phyloP scores from a whole-genome alignment of 92 coral and sea anemone genomes.

The Parazoanthus atlanticus region DNA sequence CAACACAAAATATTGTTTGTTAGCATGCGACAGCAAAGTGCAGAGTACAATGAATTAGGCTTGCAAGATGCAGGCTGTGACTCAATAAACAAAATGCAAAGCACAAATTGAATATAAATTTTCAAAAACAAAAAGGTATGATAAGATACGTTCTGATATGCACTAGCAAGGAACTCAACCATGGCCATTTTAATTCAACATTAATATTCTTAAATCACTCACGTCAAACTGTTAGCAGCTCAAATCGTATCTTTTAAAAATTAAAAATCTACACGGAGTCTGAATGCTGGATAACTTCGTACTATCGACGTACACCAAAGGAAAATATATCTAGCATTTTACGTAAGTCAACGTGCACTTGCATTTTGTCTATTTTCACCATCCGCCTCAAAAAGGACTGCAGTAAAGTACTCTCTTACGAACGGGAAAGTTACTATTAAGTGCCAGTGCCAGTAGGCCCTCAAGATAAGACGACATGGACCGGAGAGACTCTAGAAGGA shows the following conservation, averaged over 20 bases:
- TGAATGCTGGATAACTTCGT: neutral
- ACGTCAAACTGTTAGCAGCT: neutral
- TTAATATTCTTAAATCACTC: neutral
- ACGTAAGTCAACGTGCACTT: slow-evolving; percentile 22
- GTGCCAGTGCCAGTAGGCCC: too few relatives aligned
- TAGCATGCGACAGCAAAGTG: slow-evolving; percentile 31
- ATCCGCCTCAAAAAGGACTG: neutral
- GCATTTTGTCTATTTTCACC: slow-evolving; percentile 42
- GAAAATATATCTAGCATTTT: neutral
- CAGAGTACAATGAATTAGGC: neutral
- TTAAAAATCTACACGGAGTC: neutral
- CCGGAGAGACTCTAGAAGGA: too few relatives aligned
- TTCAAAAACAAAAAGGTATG: neutral
- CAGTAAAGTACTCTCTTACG: neutral
- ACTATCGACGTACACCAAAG: neutral
- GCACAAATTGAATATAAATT: slow-evolving; percentile 18
- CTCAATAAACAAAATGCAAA: slow-evolving; percentile 45
- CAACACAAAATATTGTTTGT: slow-evolving; percentile 14
- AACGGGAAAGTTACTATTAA: neutral
- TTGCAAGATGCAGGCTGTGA: slow-evolving; percentile 1
- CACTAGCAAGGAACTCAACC: slow-evolving; percentile 30
- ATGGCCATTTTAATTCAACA: slow-evolving; percentile 4
- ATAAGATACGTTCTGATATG: slow-evolving; percentile 29
- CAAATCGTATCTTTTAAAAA: neutral
- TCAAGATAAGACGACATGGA: too few relatives aligned